Base-by-base conservation (phyloP, 2,888 invertebrate genomes). In the Eudasyphora cyanicolor region DNA sequence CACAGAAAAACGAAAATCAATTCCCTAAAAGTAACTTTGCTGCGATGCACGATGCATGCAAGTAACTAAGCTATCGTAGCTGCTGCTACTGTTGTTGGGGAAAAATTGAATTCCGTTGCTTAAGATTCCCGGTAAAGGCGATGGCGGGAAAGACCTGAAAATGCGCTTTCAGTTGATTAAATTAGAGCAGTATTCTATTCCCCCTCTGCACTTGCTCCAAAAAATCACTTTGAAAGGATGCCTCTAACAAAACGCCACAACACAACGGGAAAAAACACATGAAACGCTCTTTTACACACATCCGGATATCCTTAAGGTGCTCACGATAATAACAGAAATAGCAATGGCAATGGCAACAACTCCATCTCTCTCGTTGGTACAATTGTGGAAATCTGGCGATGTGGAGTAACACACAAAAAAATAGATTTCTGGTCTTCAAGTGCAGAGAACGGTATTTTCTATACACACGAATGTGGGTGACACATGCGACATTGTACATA, bases 141-240 rank as follows among this genome's bases (percentile, higher is more conserved):
- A 75, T 67, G 71, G 74, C 60, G 82, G 83, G 77, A 74, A 82
- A 82, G 69, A 82, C 24, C 76, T 60, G 82, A 80, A 85, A 87
- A 87, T 85, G 82, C 85, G 84, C 86, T 87, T 86, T 87, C 86
- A 87, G 86, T 86, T 87, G 87, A 87, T 87, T 87, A 86, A 86
- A 86, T 86, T 85, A 87, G 67, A 82, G 85, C 57, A 81, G 82
- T 19, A 64, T 21, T 17, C 12, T 19, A 19, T 54, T 7, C 8
- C 54, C 19, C 21, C 8, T 10, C 57, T 12, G 10, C 6, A 38
- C 21, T 17, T 17, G 32, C 19, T 38, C 29, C 1, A 17, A 21
- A 21, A 35, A 62, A n/a, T 19, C 8, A n/a, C 2, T 19, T 35
- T 35, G 10, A 19, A 35, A 35, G 8, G 35, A 35, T 35, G 64